Conservation (phyloP, 2,797 vertebrate species). For the Muscicapa comitata region DNA sequence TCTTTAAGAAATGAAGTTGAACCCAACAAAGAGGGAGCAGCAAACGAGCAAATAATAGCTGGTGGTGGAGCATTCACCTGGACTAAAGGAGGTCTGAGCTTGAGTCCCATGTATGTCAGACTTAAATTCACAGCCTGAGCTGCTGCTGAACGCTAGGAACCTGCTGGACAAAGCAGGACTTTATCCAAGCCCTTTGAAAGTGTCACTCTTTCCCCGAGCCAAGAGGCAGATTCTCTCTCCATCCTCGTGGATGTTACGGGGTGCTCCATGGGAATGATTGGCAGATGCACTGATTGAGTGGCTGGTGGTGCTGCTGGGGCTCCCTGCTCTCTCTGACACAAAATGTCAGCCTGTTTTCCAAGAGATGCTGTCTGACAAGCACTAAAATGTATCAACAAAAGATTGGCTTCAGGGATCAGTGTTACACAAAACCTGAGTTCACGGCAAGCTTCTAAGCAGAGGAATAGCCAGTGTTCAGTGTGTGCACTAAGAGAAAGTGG, state of each 20-base stretch:
- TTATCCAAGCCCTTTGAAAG: neutral
- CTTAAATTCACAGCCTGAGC: neutral
- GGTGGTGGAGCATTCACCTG: neutral
- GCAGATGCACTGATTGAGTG: neutral
- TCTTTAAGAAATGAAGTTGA: neutral
- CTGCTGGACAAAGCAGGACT: neutral
- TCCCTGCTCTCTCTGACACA: neutral
- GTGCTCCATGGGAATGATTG: neutral
- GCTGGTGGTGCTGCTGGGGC: neutral
- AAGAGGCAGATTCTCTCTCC: neutral
- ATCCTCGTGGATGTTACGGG: neutral
- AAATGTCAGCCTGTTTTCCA: neutral
- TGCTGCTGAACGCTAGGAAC: neutral
- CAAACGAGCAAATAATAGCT: neutral
- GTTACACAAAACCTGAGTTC: neutral
- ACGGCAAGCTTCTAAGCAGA: neutral
- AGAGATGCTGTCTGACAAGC: neutral
- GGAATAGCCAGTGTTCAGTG: neutral
- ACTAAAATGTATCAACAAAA: neutral
- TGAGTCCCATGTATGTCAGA: neutral
- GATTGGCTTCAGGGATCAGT: neutral
- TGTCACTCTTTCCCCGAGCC: neutral
- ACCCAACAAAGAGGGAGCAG: neutral
- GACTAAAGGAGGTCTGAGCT: neutral
- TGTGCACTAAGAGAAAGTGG: accelerated